A percentile compares a stretch with the other conserved stretches of the same genome.
Conservation (phyloP, 1,140 invertebrate genomes). For the Drosophila quadrilineata region DNA sequence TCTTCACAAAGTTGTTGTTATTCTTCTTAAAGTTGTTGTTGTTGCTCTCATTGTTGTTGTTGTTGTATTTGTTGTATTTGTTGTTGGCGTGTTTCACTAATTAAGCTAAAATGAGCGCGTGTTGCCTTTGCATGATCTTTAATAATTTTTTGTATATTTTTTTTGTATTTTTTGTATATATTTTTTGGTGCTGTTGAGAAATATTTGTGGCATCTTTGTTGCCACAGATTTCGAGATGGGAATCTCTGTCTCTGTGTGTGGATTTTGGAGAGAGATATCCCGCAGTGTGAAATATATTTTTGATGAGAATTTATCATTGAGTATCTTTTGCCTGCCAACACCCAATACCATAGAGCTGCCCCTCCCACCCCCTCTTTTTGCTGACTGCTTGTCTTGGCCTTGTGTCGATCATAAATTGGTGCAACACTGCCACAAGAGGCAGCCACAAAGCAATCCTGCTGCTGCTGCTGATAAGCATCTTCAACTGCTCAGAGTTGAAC, state of each 20-base stretch:
- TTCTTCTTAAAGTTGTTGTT: conserved; percentile 14
- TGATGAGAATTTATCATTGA: conserved; percentile 78
- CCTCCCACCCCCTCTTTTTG: conserved; percentile 5
- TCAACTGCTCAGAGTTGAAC: conserved; percentile 28
- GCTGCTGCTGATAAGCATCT: conserved; percentile 65
- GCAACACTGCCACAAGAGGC: conserved; percentile 41
- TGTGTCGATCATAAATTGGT: conserved; percentile 79
- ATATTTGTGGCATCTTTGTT: conserved; percentile 60
- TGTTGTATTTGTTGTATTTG: conserved; percentile 12
- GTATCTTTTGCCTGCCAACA: conserved; percentile 52
- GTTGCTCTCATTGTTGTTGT: conserved; percentile 36
- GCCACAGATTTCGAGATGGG: conserved; percentile 40
- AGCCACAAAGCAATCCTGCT: conserved; percentile 12
- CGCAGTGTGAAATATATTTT: conserved; percentile 77
- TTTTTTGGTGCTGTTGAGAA: too few relatives aligned
- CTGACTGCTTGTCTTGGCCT: conserved; percentile 23
- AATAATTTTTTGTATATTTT: too few relatives aligned
- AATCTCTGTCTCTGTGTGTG: conserved; percentile 10
- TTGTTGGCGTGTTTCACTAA: conserved; percentile 72
- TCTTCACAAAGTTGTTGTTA: conserved; percentile 4
- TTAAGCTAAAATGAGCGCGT: conserved; percentile 76
- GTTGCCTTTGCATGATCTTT: conserved; percentile 72
- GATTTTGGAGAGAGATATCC: conserved; percentile 61
- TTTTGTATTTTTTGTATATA: too few relatives aligned
- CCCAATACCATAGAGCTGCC: conserved; percentile 24